Conservation (phyloP, 2,113 vertebrate genomes). For the Scartelaos histophorus region DNA sequence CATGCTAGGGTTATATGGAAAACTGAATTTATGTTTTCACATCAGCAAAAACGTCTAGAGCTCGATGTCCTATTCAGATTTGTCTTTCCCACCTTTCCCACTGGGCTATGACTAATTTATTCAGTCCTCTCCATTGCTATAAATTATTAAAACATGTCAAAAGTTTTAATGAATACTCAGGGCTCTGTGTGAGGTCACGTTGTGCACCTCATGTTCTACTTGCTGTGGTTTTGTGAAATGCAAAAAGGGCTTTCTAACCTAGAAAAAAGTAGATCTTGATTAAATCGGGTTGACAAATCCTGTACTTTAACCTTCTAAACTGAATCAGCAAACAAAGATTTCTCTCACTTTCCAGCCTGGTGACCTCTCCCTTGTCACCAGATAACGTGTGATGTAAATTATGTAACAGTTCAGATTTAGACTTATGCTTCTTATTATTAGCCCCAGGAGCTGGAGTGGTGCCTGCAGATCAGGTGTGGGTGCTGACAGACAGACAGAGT, state of each 20-base stretch:
- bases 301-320: conserved; percentile 10
- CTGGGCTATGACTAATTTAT: conserved; percentile 22
- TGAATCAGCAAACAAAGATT: conserved; percentile 14
- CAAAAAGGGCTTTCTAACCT: background rate
- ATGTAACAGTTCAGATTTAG: conserved; percentile 63
- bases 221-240: background rate
- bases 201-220: background rate
- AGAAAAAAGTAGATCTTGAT: background rate
- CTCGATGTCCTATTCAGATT: conserved; percentile 20
- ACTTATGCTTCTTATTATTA: conserved; percentile 62
- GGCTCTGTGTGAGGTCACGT: conserved; percentile 5
- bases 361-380: conserved; percentile 33
- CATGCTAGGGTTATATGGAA: background rate
- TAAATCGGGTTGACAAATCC: conserved; percentile 12
- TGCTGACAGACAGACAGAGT: background rate
- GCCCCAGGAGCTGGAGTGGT: conserved; percentile 57
- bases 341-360: conserved; percentile 13
- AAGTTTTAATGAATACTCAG: conserved; percentile 3
- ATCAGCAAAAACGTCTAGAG: conserved; percentile 14
- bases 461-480: conserved; percentile 38
- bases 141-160: conserved; percentile 10
- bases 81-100: conserved; percentile 20
- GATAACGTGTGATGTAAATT: conserved; percentile 50
- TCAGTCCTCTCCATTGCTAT: conserved; percentile 9
- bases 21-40: background rate